phyloP scores from a whole-genome alignment of 2,113 vertebrate genomes.

The Tyto alba region DNA sequence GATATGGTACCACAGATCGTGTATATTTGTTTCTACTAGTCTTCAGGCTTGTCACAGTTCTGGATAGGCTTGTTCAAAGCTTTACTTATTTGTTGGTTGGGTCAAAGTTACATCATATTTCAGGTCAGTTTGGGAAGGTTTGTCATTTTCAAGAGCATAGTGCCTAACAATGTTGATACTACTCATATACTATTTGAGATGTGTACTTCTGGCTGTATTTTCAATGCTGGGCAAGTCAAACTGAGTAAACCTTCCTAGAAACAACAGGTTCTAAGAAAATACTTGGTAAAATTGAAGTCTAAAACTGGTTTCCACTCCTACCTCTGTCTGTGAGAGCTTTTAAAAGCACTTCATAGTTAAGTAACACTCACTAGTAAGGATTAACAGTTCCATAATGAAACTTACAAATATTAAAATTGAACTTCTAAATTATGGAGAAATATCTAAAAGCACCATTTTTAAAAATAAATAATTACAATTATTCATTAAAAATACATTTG shows the following conservation, averaged over 20 bases:
- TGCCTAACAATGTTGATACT: not conserved
- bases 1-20: rapidly evolving
- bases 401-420: not conserved
- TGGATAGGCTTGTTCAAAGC: not conserved
- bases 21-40: not conserved
- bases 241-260: not conserved
- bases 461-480: not conserved
- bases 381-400: not conserved
- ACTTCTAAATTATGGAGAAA: not conserved
- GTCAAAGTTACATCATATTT: not conserved
- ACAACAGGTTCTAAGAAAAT: not conserved
- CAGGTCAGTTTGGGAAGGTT: not conserved
- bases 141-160: not conserved
- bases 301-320: not conserved
- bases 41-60: not conserved
- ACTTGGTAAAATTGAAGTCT: not conserved
- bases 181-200: not conserved
- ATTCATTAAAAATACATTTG: not conserved
- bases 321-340: not conserved
- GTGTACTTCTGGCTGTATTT: not conserved
- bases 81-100: not conserved
- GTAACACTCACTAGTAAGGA: not conserved
- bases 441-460: not conserved
- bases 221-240: not conserved
- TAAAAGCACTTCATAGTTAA: not conserved